Conservation (phyloP, 1,140 invertebrate species). For the Eubasilissa regina region DNA sequence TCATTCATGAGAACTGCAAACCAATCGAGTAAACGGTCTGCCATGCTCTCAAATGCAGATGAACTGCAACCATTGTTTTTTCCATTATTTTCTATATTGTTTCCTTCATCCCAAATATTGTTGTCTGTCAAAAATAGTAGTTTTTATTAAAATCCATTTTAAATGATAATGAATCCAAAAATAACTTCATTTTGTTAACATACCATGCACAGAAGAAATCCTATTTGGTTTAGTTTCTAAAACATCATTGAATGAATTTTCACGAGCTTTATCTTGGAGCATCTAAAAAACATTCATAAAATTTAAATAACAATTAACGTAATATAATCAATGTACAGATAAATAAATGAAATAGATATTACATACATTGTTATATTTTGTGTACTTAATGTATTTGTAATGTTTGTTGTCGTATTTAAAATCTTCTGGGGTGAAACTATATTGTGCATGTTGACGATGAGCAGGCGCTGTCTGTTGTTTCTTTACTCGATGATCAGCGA, state of each 20-base stretch:
- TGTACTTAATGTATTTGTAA: constrained; percentile 86
- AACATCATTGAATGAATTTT: constrained; percentile 59
- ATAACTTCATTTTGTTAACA: not conserved
- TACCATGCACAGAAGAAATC: constrained; percentile 55
- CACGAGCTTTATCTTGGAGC: constrained; percentile 54
- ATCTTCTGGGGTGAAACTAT: constrained; percentile 82
- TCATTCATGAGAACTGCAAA: constrained; percentile 94
- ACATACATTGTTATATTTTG: constrained; percentile 80
- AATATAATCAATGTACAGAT: not conserved
- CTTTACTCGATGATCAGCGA: constrained; percentile 53
- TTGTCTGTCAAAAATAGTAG: constrained; percentile 51
- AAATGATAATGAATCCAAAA: not conserved
- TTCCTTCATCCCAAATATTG: constrained; percentile 57
- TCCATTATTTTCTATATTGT: constrained; percentile 51
- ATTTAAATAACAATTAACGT: constrained; percentile 11
- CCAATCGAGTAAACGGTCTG: constrained; percentile 93
- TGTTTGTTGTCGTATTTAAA: constrained; percentile 87
- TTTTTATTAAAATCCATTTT: not conserved
- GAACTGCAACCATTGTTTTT: constrained; percentile 68
- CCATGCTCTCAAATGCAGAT: constrained; percentile 87
- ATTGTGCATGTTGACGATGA: constrained; percentile 65
- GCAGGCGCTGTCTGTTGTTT: constrained; percentile 57
- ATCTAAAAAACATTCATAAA: constrained; percentile 46
- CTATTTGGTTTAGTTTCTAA: constrained; percentile 55
- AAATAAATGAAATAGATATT: not conserved